Base-by-base conservation (phyloP, 30 jellyfish, hydroid and myxozoan species). In the Aurelia aurita complex sp. Pacific region DNA sequence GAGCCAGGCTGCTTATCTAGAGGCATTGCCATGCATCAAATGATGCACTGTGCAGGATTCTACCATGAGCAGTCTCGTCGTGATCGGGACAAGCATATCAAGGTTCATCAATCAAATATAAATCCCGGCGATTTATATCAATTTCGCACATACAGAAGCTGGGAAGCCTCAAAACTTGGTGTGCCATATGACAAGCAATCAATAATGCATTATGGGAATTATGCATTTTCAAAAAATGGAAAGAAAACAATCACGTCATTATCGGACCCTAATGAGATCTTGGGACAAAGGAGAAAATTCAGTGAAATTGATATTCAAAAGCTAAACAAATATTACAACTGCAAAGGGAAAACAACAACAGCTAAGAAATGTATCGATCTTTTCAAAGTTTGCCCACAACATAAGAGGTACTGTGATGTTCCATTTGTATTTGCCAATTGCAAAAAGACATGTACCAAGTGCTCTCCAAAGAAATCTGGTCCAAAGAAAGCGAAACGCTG, bases 161-260 rank as follows among this genome's bases (percentile, higher is more conserved):
- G 98, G 1, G 80, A 82, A 64, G 98, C 98, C 8, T 76, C 92
- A 40, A 92, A 96, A 0, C 85, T 87, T 10, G 96, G 92, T 9
- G 93, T 71, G 14, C 82, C 92, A 4, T 92, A 92, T 29, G 98
- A 92, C 64, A 92, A 86, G 87, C 52, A 67, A 38, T 79, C 95
- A 29, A 82, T 92, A 18, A 92, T 92, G 98, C 98, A 92, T 80
- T 92, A 92, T 69, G 97, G 97, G 77, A 92, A 88, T 96, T 92
- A 61, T 55, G 97, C 76, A 0, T 18, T 17, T n/a, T 29, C 53
- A 1, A 19, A 4, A 19, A 46, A 46, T 9, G 57, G 57, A 9
- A 14, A 2, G 15, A 46, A 46, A 46, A 46, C 57, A 46, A 46
- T 46, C 57, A 46, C 57, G 8, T 46, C 57, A 46, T 46, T 46